These are phyloP conservation scores for Drosophila algonquin DNA, from an alignment of 2,888 invertebrate species.

Conservation along the genomic window DNA sequence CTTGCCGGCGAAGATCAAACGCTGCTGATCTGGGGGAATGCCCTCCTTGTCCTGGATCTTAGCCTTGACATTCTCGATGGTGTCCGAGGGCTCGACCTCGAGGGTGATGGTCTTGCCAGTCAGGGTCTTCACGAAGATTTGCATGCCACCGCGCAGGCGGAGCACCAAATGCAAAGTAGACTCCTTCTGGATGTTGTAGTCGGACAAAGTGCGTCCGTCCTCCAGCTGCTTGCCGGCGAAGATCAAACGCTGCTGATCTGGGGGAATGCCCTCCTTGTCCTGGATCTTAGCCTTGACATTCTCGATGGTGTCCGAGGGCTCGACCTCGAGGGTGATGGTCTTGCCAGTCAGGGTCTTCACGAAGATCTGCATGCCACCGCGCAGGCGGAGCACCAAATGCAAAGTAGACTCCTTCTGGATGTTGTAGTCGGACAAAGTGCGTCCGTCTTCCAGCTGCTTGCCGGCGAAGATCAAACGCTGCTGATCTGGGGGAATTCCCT, in stretches of 20 bases:
- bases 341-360: constrained; percentile 10
- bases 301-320: constrained; percentile 9
- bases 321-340: constrained; percentile 11
- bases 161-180: constrained; percentile 5
- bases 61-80: constrained; percentile 15
- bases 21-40: constrained; percentile 29
- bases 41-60: constrained; percentile 32
- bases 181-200: constrained; percentile 17
- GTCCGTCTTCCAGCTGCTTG: constrained; percentile 19
- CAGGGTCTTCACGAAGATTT: constrained; percentile 10
- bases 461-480: constrained; percentile 19
- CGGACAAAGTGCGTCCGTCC: constrained; percentile 16
- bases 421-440: constrained; percentile 15
- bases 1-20: constrained; percentile 27
- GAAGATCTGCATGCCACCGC: constrained; percentile 14
- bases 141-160: constrained; percentile 16
- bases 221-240: not conserved
- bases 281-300: constrained; percentile 15
- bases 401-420: constrained; percentile 16
- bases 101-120: constrained; percentile 18
- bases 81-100: constrained; percentile 10
- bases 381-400: constrained; percentile 17
- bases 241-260: constrained; percentile 12
- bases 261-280: constrained; percentile 14
- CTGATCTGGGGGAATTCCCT: constrained; percentile 19